Percentiles rank a stretch among this genome's conserved stretches.
Conservation (phyloP, 2,797 vertebrate genomes). For the Staurois parvus region DNA sequence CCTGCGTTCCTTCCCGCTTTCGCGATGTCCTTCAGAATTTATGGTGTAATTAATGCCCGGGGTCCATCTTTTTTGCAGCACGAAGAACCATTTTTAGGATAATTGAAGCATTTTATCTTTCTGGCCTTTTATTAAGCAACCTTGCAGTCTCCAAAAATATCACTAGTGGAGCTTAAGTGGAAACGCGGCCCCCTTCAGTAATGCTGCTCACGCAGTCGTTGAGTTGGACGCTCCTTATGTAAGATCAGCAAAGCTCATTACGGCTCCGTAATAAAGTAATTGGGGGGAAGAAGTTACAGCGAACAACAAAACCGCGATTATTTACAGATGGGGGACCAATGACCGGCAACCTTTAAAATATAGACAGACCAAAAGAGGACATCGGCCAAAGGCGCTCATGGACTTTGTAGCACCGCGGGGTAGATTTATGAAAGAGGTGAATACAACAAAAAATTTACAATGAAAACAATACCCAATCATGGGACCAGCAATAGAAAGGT, state of each 20-base stretch:
- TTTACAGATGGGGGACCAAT: neutral
- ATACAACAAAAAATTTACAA: too few relatives aligned
- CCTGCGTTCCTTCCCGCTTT: constrained; percentile 13
- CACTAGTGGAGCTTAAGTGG: neutral
- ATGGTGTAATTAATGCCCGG: constrained; percentile 42
- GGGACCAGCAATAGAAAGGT: too few relatives aligned
- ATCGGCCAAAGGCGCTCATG: too few relatives aligned
- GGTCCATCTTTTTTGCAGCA: constrained; percentile 1
- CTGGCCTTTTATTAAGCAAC: constrained; percentile 33
- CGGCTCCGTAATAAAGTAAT: neutral
- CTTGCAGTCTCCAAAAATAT: constrained; percentile 5
- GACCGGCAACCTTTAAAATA: neutral
- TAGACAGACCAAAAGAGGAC: neutral
- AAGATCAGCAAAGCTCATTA: neutral
- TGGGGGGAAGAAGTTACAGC: neutral
- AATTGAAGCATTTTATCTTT: constrained; percentile 44
- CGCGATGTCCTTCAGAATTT: constrained; percentile 42
- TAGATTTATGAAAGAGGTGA: too few relatives aligned
- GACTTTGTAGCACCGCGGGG: too few relatives aligned
- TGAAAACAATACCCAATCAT: too few relatives aligned
- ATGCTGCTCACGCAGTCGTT: neutral
- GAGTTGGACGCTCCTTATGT: neutral
- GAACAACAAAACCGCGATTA: neutral
- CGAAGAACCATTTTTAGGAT: constrained; percentile 35
- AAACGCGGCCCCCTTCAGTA: neutral